Percentiles rank a stretch among this genome's conserved stretches.
phyloP scores from a whole-genome alignment of 1,140 invertebrate genomes.

The Prorops nasuta region DNA sequence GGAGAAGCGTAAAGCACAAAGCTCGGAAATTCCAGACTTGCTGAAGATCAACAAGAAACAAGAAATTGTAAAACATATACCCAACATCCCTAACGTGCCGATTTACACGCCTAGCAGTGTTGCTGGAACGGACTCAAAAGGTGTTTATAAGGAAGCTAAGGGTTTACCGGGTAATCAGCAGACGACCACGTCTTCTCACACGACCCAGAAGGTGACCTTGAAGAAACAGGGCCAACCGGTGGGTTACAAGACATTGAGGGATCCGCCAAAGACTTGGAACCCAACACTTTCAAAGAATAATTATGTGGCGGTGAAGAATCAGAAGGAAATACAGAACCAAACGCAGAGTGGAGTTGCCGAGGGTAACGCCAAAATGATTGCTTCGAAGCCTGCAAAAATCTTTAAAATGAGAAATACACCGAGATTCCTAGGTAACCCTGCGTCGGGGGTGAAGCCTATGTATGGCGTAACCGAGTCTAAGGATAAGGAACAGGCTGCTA shows the following conservation, averaged over 20 bases:
- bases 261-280: conserved; percentile 63
- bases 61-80: conserved; percentile 32
- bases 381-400: conserved; percentile 59
- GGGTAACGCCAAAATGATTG: conserved; percentile 37
- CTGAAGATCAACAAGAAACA: conserved; percentile 49
- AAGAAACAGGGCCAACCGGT: conserved; percentile 45
- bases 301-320: conserved; percentile 53
- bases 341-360: conserved; percentile 14
- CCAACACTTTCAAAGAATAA: conserved; percentile 58
- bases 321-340: conserved; percentile 41
- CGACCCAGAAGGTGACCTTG: conserved; percentile 26
- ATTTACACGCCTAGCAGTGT: conserved; percentile 41
- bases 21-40: conserved; percentile 47
- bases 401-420: conserved; percentile 63
- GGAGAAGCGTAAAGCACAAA: conserved; percentile 47
- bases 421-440: conserved; percentile 62
- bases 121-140: not conserved
- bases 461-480: conserved; percentile 54
- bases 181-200: conserved; percentile 13
- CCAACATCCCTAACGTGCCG: conserved; percentile 49
- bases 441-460: conserved; percentile 64
- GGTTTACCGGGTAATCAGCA: no score
- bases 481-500: conserved; percentile 41
- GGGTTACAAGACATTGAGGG: conserved; percentile 60
- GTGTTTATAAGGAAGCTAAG: not conserved